Percentiles rank a stretch among this genome's conserved stretches.
These are phyloP conservation scores for Microplitis deprimator DNA, from an alignment of 2,888 invertebrate species.

Conservation along the genomic window DNA sequence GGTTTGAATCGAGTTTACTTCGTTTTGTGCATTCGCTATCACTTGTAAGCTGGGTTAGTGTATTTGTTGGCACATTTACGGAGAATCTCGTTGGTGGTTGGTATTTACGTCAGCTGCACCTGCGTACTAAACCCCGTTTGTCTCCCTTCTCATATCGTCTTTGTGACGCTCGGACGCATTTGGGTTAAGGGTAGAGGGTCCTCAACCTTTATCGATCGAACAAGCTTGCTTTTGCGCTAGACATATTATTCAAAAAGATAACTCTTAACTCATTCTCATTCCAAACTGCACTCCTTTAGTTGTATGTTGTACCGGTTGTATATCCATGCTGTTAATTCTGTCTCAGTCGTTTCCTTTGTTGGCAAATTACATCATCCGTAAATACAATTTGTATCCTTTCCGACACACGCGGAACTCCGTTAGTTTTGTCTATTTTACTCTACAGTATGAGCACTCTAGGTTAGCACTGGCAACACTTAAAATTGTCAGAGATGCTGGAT, in stretches of 20 bases:
- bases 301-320: not conserved
- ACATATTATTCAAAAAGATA: slow-evolving; percentile 22
- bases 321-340: not conserved
- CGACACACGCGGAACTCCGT: not conserved
- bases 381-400: not conserved
- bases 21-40: not conserved
- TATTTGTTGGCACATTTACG: slow-evolving; percentile 8
- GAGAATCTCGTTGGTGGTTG: slow-evolving; percentile 15
- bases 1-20: not conserved
- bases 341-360: not conserved
- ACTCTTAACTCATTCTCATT: slow-evolving; percentile 41
- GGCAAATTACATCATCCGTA: not conserved
- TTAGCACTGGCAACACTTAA: not conserved
- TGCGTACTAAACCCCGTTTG: slow-evolving; percentile 46
- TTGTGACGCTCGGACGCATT: slow-evolving; percentile 52
- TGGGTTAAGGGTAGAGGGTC: slow-evolving; percentile 53
- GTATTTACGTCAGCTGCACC: slow-evolving; percentile 48
- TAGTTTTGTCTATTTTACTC: not conserved
- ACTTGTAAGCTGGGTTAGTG: not conserved
- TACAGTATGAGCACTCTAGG: not conserved
- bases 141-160: slow-evolving; percentile 47
- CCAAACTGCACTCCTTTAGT: slow-evolving; percentile 29
- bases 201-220: slow-evolving; percentile 52
- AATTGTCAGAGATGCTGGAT: not conserved
- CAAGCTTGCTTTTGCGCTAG: slow-evolving; percentile 37